Evolutionary conservation across 2,888 invertebrate species (phyloP).

Genomic region (Phragmatobia fuliginosa): DNA sequence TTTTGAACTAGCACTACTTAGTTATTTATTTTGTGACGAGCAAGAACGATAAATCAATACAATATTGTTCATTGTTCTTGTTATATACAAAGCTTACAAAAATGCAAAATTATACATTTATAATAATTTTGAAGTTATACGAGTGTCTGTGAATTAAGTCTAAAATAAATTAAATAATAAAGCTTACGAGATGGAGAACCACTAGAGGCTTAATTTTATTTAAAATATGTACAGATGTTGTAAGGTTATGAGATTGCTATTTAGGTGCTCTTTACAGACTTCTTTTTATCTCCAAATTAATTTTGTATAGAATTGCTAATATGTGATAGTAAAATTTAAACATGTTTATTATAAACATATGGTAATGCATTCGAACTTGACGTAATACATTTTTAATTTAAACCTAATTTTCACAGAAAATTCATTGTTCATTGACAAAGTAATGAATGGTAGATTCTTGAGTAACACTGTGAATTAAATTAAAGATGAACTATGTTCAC

Average conservation of each 20-base stretch:
- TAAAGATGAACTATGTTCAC: neutral
- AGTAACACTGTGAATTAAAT: slow-evolving; percentile 23
- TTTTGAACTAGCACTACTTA: neutral
- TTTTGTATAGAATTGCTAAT: too few relatives aligned
- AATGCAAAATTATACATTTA: too few relatives aligned
- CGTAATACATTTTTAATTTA: slow-evolving; percentile 17
- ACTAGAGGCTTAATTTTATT: neutral
- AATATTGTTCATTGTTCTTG: neutral
- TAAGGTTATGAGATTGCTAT: too few relatives aligned
- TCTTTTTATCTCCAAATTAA: too few relatives aligned
- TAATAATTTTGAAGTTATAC: too few relatives aligned
- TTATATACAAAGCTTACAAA: neutral
- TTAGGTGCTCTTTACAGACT: too few relatives aligned
- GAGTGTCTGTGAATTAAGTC: neutral
- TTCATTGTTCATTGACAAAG: slow-evolving; percentile 21
- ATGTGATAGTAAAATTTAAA: neutral
- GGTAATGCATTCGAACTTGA: slow-evolving; percentile 18
- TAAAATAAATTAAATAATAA: too few relatives aligned
- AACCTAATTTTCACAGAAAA: slow-evolving; percentile 39
- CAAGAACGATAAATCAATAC: neutral
- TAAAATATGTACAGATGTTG: neutral
- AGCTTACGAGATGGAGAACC: neutral
- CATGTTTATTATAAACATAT: neutral
- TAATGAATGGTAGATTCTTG: slow-evolving; percentile 36
- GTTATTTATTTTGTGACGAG: neutral